phyloP scores from a whole-genome alignment of 2,113 vertebrate species.

The Platanista minor region DNA sequence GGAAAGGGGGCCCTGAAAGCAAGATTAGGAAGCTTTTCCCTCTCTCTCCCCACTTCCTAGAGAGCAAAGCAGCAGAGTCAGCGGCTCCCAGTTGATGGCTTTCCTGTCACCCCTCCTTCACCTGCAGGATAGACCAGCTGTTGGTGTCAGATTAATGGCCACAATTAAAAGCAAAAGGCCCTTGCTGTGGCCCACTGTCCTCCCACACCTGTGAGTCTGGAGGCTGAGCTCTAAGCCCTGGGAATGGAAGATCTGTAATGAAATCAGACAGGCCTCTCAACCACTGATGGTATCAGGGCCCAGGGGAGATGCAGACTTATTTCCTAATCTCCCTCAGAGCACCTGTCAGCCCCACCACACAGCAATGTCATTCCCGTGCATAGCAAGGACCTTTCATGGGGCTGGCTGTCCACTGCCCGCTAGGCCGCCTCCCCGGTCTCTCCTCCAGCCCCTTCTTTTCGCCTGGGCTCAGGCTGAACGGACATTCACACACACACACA shows the following conservation, averaged over 20 bases:
- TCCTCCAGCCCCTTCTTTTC: neutral
- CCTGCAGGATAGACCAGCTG: constrained; percentile 28
- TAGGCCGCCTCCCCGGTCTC: neutral
- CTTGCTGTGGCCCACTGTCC: constrained; percentile 37
- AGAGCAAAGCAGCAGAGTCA: neutral
- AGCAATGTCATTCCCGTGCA: constrained; percentile 21
- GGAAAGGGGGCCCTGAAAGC: neutral
- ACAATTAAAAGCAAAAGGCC: constrained; percentile 62
- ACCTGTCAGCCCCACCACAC: constrained; percentile 41
- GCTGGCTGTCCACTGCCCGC: neutral
- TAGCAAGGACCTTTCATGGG: constrained; percentile 31
- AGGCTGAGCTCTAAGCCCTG: neutral
- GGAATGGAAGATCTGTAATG: constrained; percentile 63
- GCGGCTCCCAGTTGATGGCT: neutral
- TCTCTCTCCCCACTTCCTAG: neutral
- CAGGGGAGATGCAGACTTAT: constrained; percentile 54
- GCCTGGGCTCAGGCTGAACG: neutral
- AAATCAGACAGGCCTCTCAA: constrained; percentile 68
- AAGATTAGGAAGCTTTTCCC: neutral
- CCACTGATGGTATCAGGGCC: constrained; percentile 48
- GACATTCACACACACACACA: neutral
- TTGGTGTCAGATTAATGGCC: constrained; percentile 57
- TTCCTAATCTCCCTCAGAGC: constrained; percentile 53
- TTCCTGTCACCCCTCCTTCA: neutral
- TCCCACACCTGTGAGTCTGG: constrained; percentile 50